A percentile compares a stretch with the other conserved stretches of the same genome.
Conservation (phyloP, 1,140 invertebrate genomes). For the Drosophila sulfurigaster region DNA sequence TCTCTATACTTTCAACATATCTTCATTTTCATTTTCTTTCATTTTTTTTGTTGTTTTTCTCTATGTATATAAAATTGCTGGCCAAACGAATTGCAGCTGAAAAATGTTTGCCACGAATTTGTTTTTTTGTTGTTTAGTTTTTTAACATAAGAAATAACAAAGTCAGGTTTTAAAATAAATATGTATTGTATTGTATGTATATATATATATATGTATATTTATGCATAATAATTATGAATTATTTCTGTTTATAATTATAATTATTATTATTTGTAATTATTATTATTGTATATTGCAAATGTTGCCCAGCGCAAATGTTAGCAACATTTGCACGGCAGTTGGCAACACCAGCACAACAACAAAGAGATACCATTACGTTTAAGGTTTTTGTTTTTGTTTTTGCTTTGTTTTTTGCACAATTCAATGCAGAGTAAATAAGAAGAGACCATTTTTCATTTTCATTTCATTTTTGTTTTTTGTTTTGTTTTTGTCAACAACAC, state of each 20-base stretch:
- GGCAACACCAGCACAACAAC: constrained; percentile 80
- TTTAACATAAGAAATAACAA: constrained; percentile 81
- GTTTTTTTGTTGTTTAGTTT: constrained; percentile 28
- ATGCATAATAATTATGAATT: constrained; percentile 62
- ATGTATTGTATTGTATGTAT: constrained; percentile 57
- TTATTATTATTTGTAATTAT: constrained; percentile 55
- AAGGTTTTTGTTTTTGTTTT: constrained; percentile 40
- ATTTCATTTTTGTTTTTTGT: constrained; percentile 46
- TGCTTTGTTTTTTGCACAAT: constrained; percentile 43
- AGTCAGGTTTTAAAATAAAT: constrained; percentile 81
- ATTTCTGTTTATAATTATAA: background rate
- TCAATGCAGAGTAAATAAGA: constrained; percentile 79
- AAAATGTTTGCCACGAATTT: constrained; percentile 49
- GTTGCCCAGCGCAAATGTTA: constrained; percentile 76
- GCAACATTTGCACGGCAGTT: constrained; percentile 81
- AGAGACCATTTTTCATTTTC: constrained; percentile 72
- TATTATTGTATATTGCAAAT: constrained; percentile 79
- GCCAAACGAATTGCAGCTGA: constrained; percentile 40
- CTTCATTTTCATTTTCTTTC: constrained; percentile 48
- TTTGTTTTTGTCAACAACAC: constrained; percentile 12
- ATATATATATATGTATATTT: constrained; percentile 61
- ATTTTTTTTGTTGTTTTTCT: constrained; percentile 29
- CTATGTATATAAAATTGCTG: constrained; percentile 68
- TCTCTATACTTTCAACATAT: constrained; percentile 48
- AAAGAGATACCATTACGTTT: constrained; percentile 82